phyloP scores from a whole-genome alignment of 2,797 vertebrate genomes.

The Pogoniulus pusillus region DNA sequence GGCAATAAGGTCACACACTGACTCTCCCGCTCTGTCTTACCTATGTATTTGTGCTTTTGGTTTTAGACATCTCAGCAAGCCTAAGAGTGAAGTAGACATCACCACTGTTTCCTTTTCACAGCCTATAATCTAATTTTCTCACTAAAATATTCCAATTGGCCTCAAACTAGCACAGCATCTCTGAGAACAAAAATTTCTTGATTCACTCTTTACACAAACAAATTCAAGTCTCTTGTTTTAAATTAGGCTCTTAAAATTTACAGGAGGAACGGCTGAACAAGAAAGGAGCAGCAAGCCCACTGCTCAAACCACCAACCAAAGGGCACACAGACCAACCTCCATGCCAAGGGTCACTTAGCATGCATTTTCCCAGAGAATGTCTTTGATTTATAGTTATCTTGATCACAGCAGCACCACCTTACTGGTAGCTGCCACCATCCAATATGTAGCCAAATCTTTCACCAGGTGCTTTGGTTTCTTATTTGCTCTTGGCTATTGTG shows the following conservation, averaged over 20 bases:
- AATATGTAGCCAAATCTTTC: not conserved
- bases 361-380: not conserved
- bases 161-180: no score
- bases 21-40: no score
- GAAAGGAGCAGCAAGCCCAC: not conserved
- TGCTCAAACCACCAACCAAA: accelerated
- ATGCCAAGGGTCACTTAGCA: accelerated
- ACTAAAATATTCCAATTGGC: no score
- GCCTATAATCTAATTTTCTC: no score
- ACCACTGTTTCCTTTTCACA: no score
- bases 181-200: not conserved
- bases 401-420: not conserved
- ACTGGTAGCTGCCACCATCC: not conserved
- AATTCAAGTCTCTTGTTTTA: not conserved
- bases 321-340: accelerated
- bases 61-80: no score
- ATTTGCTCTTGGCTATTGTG: not conserved
- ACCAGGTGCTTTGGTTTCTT: not conserved
- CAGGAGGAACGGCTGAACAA: accelerated
- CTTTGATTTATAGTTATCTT: not conserved
- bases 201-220: not conserved
- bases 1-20: no score
- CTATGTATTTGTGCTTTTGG: no score
- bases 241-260: not conserved
- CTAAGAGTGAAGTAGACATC: no score